Evolutionary conservation across 2,797 vertebrate genomes (phyloP).

Genomic region (Sitta carolinensis): DNA sequence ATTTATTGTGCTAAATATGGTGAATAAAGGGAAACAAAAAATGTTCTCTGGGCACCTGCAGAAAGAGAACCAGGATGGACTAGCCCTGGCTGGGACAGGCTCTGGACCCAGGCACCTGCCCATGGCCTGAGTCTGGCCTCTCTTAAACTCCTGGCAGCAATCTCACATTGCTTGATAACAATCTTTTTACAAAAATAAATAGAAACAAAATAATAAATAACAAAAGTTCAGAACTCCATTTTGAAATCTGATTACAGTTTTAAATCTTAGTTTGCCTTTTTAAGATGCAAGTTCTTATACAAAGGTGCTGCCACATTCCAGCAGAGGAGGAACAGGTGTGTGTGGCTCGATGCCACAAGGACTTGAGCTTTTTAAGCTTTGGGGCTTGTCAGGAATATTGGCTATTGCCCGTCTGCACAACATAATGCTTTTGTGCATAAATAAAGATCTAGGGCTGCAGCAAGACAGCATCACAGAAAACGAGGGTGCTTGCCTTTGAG

Average conservation of each 20-base stretch:
- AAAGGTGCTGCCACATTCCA: background rate
- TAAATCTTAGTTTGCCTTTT: background rate
- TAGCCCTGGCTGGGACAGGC: background rate
- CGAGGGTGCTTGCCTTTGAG: background rate
- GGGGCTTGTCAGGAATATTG: background rate
- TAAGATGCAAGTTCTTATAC: background rate
- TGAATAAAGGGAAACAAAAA: background rate
- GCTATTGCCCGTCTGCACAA: background rate
- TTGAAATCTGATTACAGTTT: background rate
- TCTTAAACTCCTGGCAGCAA: background rate
- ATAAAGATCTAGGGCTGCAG: background rate
- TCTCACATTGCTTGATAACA: background rate
- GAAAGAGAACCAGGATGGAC: background rate
- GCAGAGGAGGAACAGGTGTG: accelerated
- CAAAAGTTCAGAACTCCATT: background rate
- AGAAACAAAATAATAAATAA: background rate
- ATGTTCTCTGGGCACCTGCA: background rate
- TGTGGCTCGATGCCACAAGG: accelerated
- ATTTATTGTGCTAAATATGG: background rate
- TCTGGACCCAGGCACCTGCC: background rate
- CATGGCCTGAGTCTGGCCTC: background rate
- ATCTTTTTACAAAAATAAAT: background rate
- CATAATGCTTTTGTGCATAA: background rate
- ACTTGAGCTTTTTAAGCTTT: background rate
- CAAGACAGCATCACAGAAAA: background rate